A percentile compares a stretch with the other conserved stretches of the same genome.
Evolutionary conservation across 1,140 invertebrate genomes (phyloP).

Genomic region (Eupeodes corollae): DNA sequence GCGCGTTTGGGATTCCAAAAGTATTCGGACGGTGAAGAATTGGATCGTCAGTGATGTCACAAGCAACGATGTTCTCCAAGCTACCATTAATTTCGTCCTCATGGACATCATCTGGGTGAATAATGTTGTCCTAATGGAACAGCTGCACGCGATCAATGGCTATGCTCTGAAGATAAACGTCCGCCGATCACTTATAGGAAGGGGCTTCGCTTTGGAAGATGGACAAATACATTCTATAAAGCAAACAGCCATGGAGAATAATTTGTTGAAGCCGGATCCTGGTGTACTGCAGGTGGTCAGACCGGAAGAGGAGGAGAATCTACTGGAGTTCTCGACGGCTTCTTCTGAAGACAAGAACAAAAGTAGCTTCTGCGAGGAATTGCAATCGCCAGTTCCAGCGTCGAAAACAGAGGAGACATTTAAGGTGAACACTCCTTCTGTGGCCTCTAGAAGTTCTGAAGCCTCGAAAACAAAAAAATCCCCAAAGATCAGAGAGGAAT

Average conservation of each 20-base stretch:
- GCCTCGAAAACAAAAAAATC: not conserved
- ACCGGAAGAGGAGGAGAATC: not conserved
- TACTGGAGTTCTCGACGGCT: not conserved
- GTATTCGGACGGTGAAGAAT: too few relatives aligned
- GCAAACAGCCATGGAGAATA: not conserved
- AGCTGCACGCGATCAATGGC: not conserved
- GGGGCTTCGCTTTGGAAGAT: too few relatives aligned
- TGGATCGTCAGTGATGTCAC: too few relatives aligned
- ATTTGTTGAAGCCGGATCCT: not conserved
- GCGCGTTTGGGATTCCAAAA: conserved; percentile 12
- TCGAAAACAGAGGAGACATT: too few relatives aligned
- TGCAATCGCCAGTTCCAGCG: too few relatives aligned
- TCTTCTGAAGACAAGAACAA: not conserved
- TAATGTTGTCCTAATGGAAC: conserved; percentile 8
- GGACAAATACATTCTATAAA: not conserved
- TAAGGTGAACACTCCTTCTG: too few relatives aligned
- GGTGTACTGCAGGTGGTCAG: not conserved
- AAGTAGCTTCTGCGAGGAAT: too few relatives aligned
- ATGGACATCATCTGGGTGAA: conserved; percentile 7
- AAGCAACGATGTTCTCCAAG: conserved; percentile 4
- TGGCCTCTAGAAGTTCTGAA: too few relatives aligned
- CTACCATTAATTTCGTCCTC: conserved; percentile 6
- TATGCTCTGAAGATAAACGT: not conserved
- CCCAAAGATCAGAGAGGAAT: not conserved
- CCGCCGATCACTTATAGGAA: too few relatives aligned